These are phyloP conservation scores for Lethrus apterus DNA, from an alignment of 1,140 invertebrate genomes.

Conservation along the genomic window DNA sequence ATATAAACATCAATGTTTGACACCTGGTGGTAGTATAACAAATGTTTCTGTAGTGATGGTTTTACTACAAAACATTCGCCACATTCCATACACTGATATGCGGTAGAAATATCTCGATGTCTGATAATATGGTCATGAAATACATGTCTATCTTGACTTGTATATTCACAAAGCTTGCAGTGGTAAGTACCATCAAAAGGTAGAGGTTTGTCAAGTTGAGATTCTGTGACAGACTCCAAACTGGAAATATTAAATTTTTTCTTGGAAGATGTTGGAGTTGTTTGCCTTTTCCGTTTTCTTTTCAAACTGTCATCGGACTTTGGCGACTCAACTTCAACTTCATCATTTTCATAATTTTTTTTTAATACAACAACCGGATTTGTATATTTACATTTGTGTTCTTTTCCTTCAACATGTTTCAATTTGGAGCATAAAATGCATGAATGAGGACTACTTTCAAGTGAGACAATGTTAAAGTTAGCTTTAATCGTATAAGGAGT, in stretches of 20 bases:
- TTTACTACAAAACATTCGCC: constrained; percentile 59
- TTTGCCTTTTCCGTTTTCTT: constrained; percentile 20
- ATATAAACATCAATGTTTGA: constrained; percentile 50
- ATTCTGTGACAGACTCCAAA: constrained; percentile 2
- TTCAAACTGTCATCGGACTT: constrained; percentile 16
- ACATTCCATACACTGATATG: constrained; percentile 60
- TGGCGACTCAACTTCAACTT: constrained; percentile 6
- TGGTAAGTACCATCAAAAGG: constrained; percentile 41
- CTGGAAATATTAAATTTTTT: constrained; percentile 14
- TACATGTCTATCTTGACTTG: constrained; percentile 36
- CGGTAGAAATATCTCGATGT: constrained; percentile 49
- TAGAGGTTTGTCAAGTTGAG: constrained; percentile 27
- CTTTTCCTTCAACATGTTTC: not conserved
- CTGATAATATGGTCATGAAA: constrained; percentile 48
- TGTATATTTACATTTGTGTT: constrained; percentile 14
- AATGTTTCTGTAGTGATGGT: constrained; percentile 55
- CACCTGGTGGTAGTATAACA: constrained; percentile 53
- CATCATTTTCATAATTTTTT: not conserved
- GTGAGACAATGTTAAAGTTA: too few species aligned
- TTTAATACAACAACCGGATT: constrained; percentile 14
- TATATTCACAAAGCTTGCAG: constrained; percentile 48
- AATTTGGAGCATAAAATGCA: constrained; percentile 11
- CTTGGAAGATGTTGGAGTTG: constrained; percentile 8
- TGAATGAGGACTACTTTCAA: too few species aligned
- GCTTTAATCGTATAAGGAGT: too few species aligned